Conservation (phyloP, 2,797 vertebrate species). For the Sebastes kiyomatsui region DNA sequence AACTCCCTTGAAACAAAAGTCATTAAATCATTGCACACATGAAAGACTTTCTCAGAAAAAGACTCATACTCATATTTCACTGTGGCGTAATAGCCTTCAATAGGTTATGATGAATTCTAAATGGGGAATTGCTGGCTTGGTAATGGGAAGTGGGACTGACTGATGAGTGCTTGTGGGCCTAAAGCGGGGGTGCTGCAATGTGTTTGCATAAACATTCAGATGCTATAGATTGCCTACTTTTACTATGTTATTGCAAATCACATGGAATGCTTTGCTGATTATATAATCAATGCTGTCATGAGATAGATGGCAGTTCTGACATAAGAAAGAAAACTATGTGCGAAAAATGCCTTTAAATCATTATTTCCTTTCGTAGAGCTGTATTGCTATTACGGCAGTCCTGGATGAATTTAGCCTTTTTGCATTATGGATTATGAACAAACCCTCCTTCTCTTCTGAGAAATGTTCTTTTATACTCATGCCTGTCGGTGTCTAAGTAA, state of each 20-base stretch:
- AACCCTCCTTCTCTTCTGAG: slow-evolving; percentile 21
- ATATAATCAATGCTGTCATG: slow-evolving; percentile 30
- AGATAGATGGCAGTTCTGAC: slow-evolving; percentile 18
- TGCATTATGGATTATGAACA: slow-evolving; percentile 33
- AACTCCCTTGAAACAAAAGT: neutral
- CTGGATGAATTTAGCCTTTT: slow-evolving; percentile 37
- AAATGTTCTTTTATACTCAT: slow-evolving; percentile 33
- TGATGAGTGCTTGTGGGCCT: slow-evolving; percentile 37
- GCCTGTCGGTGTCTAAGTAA: slow-evolving; percentile 45
- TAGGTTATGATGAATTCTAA: slow-evolving; percentile 24
- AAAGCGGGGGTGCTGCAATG: slow-evolving; percentile 26
- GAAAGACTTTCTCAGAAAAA: neutral
- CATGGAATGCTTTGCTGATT: slow-evolving; percentile 42
- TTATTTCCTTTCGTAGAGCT: slow-evolving; percentile 23
- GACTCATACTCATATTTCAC: slow-evolving; percentile 34
- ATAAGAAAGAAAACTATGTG: neutral
- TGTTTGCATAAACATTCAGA: slow-evolving; percentile 48
- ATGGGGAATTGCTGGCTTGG: slow-evolving; percentile 10
- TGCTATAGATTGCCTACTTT: slow-evolving; percentile 44
- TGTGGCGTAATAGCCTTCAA: slow-evolving; percentile 29
- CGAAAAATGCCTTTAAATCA: slow-evolving; percentile 54
- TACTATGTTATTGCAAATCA: slow-evolving; percentile 44
- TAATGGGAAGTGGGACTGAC: slow-evolving; percentile 15
- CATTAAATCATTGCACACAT: slow-evolving; percentile 15
- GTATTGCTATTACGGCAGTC: slow-evolving; percentile 22